Conservation (phyloP, 2,113 vertebrate species). For the Corynorhinus townsendii region DNA sequence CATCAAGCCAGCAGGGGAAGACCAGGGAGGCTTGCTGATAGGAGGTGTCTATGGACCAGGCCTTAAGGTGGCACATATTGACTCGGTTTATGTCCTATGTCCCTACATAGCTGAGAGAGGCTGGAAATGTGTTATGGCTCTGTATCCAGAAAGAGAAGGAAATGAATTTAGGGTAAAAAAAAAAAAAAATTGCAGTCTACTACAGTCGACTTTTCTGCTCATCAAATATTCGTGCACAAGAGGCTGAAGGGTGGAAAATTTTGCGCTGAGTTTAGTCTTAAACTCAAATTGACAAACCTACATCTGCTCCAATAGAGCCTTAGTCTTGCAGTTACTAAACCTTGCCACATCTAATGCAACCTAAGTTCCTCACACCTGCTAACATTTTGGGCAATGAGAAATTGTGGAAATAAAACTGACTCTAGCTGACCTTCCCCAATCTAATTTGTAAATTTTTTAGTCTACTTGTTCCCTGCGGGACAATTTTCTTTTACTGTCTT, state of each 20-base stretch:
- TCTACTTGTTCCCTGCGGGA: neutral
- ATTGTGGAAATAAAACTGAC: neutral
- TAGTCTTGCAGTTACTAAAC: neutral
- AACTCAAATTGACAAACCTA: neutral
- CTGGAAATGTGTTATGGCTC: neutral
- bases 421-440: neutral
- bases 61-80: accelerated
- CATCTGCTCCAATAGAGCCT: neutral
- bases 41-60: neutral
- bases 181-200: neutral
- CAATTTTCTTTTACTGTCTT: neutral
- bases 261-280: neutral
- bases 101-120: neutral
- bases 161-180: neutral
- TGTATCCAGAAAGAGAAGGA: neutral
- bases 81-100: accelerated
- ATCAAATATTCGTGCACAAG: neutral
- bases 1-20: neutral
- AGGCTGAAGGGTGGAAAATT: neutral
- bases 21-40: neutral
- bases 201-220: neutral
- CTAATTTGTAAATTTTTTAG: neutral
- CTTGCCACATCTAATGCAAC: neutral
- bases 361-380: neutral
- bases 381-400: neutral